These are phyloP conservation scores for Thelaira solivaga DNA, from an alignment of 2,888 invertebrate genomes.

Conservation along the genomic window DNA sequence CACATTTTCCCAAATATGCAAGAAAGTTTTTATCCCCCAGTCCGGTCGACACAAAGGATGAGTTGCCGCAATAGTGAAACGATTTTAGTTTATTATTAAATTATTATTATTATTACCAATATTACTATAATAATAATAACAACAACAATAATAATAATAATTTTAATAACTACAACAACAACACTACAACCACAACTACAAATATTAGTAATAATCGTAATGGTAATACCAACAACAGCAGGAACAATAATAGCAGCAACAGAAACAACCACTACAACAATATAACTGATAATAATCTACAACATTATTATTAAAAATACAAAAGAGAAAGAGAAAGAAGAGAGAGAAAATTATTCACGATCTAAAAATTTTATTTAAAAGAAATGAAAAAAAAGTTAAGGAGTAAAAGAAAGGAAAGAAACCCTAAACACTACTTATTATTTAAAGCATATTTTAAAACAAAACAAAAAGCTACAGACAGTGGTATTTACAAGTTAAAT, in stretches of 20 bases:
- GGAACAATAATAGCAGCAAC: conserved; percentile 1
- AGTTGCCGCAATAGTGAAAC: conserved; percentile 84
- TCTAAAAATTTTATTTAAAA: conserved; percentile 26
- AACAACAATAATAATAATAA: conserved; percentile 66
- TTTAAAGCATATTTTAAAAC: too few species aligned
- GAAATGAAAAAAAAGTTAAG: conserved; percentile 33
- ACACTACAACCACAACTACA: conserved; percentile 18
- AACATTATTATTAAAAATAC: conserved; percentile 54
- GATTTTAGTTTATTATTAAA: conserved; percentile 77
- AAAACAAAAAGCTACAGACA: too few species aligned
- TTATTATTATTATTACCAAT: conserved; percentile 77
- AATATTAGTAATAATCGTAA: conserved; percentile 67
- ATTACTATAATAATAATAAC: conserved; percentile 73
- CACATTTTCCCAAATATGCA: conserved; percentile 94
- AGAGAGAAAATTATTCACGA: neutral
- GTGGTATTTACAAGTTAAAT: conserved; percentile 12
- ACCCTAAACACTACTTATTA: too few species aligned
- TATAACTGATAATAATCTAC: conserved; percentile 48
- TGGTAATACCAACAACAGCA: conserved; percentile 60
- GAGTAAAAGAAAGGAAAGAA: too few species aligned
- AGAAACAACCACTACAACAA: conserved; percentile 32
- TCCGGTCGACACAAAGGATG: conserved; percentile 89
- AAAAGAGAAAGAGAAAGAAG: too few species aligned
- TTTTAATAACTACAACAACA: conserved; percentile 41
- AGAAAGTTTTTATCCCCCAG: conserved; percentile 92